These are phyloP conservation scores for Mellilla xanthometata DNA, from an alignment of 2,888 invertebrate genomes.

Conservation along the genomic window DNA sequence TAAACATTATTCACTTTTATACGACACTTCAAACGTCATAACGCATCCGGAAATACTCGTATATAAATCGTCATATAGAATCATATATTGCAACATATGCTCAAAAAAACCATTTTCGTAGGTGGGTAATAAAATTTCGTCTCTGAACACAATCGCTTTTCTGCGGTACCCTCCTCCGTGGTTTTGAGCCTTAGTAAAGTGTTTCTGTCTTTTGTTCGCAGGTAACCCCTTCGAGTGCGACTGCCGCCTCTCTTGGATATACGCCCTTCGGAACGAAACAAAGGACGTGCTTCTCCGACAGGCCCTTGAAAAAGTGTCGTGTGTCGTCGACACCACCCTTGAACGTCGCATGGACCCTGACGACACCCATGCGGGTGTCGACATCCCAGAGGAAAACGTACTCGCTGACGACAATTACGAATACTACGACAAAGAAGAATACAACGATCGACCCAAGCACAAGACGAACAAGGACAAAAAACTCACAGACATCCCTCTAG, in stretches of 20 bases:
- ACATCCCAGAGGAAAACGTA: conserved; percentile 47
- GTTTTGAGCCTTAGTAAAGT: not conserved
- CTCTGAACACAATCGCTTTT: too few relatives aligned
- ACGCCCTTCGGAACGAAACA: conserved; percentile 88
- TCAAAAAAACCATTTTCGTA: too few relatives aligned
- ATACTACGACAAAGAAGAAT: conserved; percentile 70
- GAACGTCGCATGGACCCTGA: conserved; percentile 57
- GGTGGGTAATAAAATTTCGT: too few relatives aligned
- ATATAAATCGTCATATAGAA: too few relatives aligned
- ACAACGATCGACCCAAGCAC: conserved; percentile 50
- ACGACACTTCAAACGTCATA: too few relatives aligned
- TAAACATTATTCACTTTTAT: too few relatives aligned
- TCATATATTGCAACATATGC: too few relatives aligned
- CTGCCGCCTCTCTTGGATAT: conserved; percentile 92
- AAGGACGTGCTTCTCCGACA: conserved; percentile 85
- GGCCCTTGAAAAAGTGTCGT: conserved; percentile 88
- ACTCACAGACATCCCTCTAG: conserved; percentile 65
- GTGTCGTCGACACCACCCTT: conserved; percentile 79
- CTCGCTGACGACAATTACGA: conserved; percentile 66
- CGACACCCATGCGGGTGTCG: conserved; percentile 40
- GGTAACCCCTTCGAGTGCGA: conserved; percentile 93
- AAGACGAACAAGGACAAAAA: conserved; percentile 58
- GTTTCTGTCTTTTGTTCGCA: conserved; percentile 61
- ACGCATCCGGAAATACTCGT: too few relatives aligned
- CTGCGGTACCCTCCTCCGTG: too few relatives aligned